phyloP scores from a whole-genome alignment of 2,113 vertebrate genomes.

The Vombatus ursinus region DNA sequence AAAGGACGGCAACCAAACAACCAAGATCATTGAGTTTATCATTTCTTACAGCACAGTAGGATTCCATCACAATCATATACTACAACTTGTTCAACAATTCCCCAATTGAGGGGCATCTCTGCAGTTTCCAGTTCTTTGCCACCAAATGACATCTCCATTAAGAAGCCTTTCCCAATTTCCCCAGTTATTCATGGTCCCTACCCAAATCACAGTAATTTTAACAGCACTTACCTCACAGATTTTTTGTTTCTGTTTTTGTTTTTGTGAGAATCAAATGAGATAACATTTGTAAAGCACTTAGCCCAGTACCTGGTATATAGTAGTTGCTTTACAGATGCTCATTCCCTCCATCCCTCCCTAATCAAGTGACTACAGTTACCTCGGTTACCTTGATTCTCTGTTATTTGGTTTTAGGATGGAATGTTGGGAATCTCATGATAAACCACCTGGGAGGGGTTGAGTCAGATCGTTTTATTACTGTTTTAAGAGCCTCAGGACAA shows the following conservation, averaged over 20 bases:
- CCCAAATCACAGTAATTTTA: too few relatives aligned
- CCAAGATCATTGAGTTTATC: too few relatives aligned
- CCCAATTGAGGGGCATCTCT: too few relatives aligned
- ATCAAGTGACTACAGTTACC: neutral
- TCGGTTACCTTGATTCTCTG: accelerated
- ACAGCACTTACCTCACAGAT: neutral
- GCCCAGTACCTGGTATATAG: neutral
- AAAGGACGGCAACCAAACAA: too few relatives aligned
- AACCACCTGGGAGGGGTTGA: neutral
- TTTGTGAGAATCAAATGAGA: neutral
- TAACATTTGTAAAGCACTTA: neutral
- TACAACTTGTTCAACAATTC: too few relatives aligned
- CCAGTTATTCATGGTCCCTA: too few relatives aligned
- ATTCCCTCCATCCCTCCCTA: neutral
- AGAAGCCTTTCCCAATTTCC: too few relatives aligned
- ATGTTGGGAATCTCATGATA: neutral
- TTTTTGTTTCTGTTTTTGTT: neutral
- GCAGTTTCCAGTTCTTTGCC: too few relatives aligned
- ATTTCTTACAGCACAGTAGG: too few relatives aligned
- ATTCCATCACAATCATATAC: too few relatives aligned
- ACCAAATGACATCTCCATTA: too few relatives aligned
- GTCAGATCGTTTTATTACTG: neutral
- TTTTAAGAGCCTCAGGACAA: neutral
- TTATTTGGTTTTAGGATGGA: neutral
- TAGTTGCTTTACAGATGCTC: neutral